Evolutionary conservation across 2,113 vertebrate genomes (phyloP).

Genomic region (Dasyornis broadbenti): DNA sequence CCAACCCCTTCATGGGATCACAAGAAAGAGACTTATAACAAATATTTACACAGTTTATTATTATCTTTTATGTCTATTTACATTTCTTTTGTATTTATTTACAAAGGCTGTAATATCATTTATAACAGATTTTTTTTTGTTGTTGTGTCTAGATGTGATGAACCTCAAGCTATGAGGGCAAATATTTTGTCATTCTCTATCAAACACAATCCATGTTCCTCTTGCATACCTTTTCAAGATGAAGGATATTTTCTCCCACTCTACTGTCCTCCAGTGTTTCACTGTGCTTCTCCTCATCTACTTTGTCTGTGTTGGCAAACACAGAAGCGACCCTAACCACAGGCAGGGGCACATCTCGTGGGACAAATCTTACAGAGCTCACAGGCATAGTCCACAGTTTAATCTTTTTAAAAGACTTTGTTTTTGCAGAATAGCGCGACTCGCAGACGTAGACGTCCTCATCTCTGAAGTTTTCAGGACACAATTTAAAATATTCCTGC

Average conservation of each 20-base stretch:
- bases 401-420: constrained; percentile 99
- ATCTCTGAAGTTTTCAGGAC: constrained; percentile 88
- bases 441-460: constrained; percentile 97
- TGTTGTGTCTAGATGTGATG: not conserved
- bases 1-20: not conserved
- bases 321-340: constrained; percentile 97
- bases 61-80: not conserved
- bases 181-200: not conserved
- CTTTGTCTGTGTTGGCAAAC: constrained; percentile 87
- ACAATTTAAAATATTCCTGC: constrained; percentile 97
- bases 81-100: not conserved
- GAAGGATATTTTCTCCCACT: constrained; percentile 70
- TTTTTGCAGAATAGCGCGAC: constrained; percentile 96
- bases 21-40: not conserved
- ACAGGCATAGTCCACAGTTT: constrained; percentile 98
- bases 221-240: constrained; percentile 76
- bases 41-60: not conserved
- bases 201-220: not conserved
- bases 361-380: constrained; percentile 90
- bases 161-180: not conserved
- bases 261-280: constrained; percentile 84
- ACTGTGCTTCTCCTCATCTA: constrained; percentile 83
- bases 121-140: not conserved
- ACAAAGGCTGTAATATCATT: not conserved
- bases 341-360: constrained; percentile 88